phyloP scores from a whole-genome alignment of 2,888 invertebrate species.

The Xanthorhoe spadicearia region DNA sequence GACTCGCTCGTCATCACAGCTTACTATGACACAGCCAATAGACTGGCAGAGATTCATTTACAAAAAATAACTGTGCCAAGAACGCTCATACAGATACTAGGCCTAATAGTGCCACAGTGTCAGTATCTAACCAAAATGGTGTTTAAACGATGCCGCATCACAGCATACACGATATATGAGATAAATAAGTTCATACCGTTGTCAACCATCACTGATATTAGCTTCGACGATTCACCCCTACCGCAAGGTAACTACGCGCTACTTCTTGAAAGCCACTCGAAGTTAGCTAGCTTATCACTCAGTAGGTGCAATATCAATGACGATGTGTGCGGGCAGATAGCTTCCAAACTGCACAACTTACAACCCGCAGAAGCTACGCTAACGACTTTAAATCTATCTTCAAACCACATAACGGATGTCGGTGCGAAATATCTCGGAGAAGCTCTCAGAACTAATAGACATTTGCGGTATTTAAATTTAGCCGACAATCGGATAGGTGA shows the following conservation, averaged over 20 bases:
- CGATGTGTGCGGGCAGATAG: slow-evolving; percentile 52
- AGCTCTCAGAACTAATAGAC: slow-evolving; percentile 64
- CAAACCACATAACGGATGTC: slow-evolving; percentile 65
- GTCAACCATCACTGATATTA: slow-evolving; percentile 58
- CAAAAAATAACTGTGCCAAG: slow-evolving; percentile 47
- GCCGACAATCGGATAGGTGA: slow-evolving; percentile 64
- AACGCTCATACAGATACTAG: slow-evolving; percentile 55
- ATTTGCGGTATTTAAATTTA: slow-evolving; percentile 67
- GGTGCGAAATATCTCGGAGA: slow-evolving; percentile 60
- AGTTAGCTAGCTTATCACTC: slow-evolving; percentile 56
- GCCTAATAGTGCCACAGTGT: slow-evolving; percentile 49
- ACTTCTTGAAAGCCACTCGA: slow-evolving; percentile 48
- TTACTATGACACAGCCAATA: slow-evolving; percentile 52
- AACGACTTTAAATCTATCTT: slow-evolving; percentile 61
- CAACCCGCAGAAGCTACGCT: slow-evolving; percentile 54
- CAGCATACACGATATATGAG: slow-evolving; percentile 55
- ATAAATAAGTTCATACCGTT: slow-evolving; percentile 54
- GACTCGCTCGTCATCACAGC: slow-evolving; percentile 46
- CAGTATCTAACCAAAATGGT: slow-evolving; percentile 51
- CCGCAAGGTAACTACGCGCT: slow-evolving; percentile 52
- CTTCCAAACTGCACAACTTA: slow-evolving; percentile 47
- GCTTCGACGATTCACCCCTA: slow-evolving; percentile 57
- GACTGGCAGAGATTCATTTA: slow-evolving; percentile 55
- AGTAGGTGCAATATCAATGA: slow-evolving; percentile 61
- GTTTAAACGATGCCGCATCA: slow-evolving; percentile 50